Evolutionary conservation across 2,888 invertebrate genomes (phyloP), one percentile per base, ranked within the genome.

Genomic region (Eupithecia vulgata): DNA sequence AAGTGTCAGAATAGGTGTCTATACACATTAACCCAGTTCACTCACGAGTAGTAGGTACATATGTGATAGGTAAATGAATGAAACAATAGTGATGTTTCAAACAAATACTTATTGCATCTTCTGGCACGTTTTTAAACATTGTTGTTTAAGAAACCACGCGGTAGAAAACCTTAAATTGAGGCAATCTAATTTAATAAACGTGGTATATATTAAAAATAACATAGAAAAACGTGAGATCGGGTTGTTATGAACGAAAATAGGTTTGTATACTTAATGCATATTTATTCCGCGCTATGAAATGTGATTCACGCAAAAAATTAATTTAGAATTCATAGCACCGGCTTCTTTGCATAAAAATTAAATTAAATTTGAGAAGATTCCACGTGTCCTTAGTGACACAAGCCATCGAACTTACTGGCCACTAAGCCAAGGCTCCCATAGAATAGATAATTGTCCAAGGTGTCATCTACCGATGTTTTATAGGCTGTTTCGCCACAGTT

Each of bases 401-500:
- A 59, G 75, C 57, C 75, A 72, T 70, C 72, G 75, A 83, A 75
- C 79, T 71, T 66, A 74, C 71, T 78, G 72, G 73, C 72, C 45
- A 74, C 48, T 71, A 72, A 78, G 69, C 71, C 75, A 76, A 71
- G 69, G 71, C 57, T 5, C 65, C 62, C 69, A 79, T 34, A 34
- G 30, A 34, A 30, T 61, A 61, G 30, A 34, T 61, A 30, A 61
- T 61, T 21, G 13, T 25, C 37, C 37, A 37, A 37, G 64, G 84
- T 78, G 81, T 70, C 85, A 84, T 88, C 85, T 80, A 85, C 78
- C 72, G 70, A 73, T 70, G 71, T 81, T 82, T 79, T 77, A 75
- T 76, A 68, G 17, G 52, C 76, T 76, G 80, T 88, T 87, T 86
- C 85, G 78, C 80, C 82, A 85, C 82, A 69, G 69, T 61, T 83